phyloP scores from a whole-genome alignment of 2,888 invertebrate species.

The Eilema depressum region DNA sequence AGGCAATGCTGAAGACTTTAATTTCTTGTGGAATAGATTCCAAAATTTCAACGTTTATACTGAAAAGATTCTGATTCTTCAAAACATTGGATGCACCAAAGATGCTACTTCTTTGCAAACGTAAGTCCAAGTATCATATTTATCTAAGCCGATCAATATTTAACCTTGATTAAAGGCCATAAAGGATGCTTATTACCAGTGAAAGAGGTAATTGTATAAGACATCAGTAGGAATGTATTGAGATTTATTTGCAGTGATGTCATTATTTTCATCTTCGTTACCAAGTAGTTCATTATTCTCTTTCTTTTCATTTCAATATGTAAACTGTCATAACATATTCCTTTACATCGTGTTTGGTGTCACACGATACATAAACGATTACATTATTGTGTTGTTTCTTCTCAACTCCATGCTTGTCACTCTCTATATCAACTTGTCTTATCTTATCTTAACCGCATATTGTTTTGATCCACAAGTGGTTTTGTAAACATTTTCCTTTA shows the following conservation, averaged over 20 bases:
- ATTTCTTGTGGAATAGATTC: constrained; percentile 89
- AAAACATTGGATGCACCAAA: constrained; percentile 90
- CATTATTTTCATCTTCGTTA: not conserved
- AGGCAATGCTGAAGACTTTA: constrained; percentile 88
- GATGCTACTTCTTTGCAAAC: constrained; percentile 81
- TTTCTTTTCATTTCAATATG: too few species aligned
- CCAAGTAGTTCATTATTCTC: not conserved
- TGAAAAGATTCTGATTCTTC: constrained; percentile 89
- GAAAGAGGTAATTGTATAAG: not conserved
- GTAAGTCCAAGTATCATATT: constrained; percentile 58
- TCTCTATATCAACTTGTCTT: too few species aligned
- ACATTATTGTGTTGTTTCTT: too few species aligned
- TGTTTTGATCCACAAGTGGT: too few species aligned
- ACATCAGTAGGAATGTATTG: not conserved
- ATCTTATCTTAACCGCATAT: too few species aligned
- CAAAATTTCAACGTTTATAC: constrained; percentile 87
- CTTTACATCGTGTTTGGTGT: too few species aligned
- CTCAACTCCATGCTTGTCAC: too few species aligned
- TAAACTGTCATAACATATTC: too few species aligned
- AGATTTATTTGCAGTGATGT: not conserved
- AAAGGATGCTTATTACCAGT: not conserved
- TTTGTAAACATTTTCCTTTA: too few species aligned
- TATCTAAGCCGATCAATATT: not conserved
- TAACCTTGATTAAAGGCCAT: not conserved
- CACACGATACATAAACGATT: too few species aligned